These are phyloP conservation scores for Dendrocopos noguchii DNA, from an alignment of 2,113 vertebrate species.

Conservation along the genomic window DNA sequence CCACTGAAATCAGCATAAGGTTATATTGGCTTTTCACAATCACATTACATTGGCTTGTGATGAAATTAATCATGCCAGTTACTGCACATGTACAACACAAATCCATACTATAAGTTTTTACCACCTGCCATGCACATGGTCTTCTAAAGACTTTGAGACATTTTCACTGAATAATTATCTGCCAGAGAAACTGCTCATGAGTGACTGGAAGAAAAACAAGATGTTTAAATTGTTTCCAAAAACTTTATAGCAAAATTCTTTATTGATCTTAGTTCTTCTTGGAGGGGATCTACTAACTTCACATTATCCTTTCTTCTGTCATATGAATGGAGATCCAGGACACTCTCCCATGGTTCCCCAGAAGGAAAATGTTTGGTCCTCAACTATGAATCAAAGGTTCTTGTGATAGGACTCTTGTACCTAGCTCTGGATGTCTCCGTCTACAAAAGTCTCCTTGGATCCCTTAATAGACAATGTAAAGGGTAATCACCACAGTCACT, in stretches of 20 bases:
- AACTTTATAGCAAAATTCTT: background rate
- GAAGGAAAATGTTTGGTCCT: background rate
- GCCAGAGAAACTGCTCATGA: background rate
- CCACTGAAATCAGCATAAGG: background rate
- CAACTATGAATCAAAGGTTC: background rate
- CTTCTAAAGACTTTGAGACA: background rate
- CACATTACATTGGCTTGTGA: background rate
- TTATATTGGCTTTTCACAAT: background rate
- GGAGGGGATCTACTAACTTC: background rate
- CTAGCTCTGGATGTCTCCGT: background rate
- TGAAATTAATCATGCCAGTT: background rate
- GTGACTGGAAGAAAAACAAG: background rate
- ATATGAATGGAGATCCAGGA: background rate
- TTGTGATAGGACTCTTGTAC: background rate
- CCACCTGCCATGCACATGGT: background rate
- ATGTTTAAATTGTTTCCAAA: background rate
- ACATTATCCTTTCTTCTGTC: background rate
- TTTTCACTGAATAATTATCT: background rate
- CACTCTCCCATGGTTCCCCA: background rate
- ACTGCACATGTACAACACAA: background rate
- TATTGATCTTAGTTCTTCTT: background rate
- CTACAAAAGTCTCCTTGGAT: background rate
- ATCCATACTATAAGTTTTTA: background rate
- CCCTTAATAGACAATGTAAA: background rate
- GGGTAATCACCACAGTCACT: background rate